These are phyloP conservation scores for Rhea americana DNA, from an alignment of 2,113 vertebrate genomes.

Conservation along the genomic window DNA sequence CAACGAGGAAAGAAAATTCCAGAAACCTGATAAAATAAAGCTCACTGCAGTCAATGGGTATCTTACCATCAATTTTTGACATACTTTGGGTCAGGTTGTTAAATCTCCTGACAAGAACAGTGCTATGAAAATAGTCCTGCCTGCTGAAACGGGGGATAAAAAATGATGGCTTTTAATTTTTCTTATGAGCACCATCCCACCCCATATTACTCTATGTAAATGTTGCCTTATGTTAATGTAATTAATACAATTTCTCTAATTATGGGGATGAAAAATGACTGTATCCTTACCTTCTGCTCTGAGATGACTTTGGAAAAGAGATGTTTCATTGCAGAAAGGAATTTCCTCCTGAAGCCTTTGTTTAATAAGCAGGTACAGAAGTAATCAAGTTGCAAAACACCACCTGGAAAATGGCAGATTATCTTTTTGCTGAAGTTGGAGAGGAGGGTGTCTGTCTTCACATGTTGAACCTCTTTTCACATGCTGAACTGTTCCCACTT, in stretches of 20 bases:
- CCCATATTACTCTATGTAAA: background rate
- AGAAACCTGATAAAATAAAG: accelerated
- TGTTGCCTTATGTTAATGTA: background rate
- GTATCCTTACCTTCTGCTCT: background rate
- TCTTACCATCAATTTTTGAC: background rate
- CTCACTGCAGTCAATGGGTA: background rate
- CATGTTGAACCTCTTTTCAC: background rate
- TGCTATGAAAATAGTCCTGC: background rate
- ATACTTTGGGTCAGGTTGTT: background rate
- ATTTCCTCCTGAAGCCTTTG: conserved; percentile 7
- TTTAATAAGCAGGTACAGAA: background rate
- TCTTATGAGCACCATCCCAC: background rate
- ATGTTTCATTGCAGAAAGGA: background rate
- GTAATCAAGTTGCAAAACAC: background rate
- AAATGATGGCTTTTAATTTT: background rate
- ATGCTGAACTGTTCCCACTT: background rate
- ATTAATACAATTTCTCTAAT: background rate
- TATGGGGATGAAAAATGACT: background rate
- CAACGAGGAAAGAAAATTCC: background rate
- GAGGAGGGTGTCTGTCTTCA: background rate
- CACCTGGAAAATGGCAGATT: background rate
- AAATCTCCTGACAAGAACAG: background rate
- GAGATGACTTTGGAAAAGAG: background rate
- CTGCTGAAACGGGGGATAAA: background rate
- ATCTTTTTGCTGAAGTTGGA: background rate